Conservation (phyloP, 2,888 invertebrate genomes). For the Leptinotarsa rubiginosa region DNA sequence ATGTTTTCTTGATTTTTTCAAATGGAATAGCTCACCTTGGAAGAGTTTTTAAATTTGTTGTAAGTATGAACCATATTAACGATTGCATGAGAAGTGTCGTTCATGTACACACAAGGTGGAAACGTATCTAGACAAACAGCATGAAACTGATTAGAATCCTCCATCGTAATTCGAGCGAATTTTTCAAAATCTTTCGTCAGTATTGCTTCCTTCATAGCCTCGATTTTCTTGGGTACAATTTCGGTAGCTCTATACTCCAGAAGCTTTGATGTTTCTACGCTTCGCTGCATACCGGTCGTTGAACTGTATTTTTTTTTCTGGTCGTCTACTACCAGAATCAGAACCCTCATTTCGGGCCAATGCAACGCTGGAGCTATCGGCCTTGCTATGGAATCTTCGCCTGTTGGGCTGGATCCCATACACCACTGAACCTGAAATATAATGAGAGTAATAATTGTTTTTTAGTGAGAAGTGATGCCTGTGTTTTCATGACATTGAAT, state of each 20-base stretch:
- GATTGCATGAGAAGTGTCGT: constrained; percentile 85
- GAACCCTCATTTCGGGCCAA: constrained; percentile 91
- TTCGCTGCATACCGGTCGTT: constrained; percentile 88
- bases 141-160: constrained; percentile 97
- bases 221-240: constrained; percentile 79
- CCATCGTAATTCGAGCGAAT: constrained; percentile 96
- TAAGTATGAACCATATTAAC: constrained; percentile 84
- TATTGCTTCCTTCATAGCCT: constrained; percentile 73
- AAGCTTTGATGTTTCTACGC: constrained; percentile 84
- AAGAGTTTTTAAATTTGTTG: constrained; percentile 76
- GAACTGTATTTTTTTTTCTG: constrained; percentile 86
- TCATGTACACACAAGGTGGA: constrained; percentile 95
- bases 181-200: constrained; percentile 77
- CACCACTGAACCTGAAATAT: constrained; percentile 82
- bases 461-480: no score
- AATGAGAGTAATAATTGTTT: no score
- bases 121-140: constrained; percentile 92
- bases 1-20: no score
- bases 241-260: constrained; percentile 79
- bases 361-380: constrained; percentile 79
- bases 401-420: constrained; percentile 73
- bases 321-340: constrained; percentile 91
- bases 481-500: no score
- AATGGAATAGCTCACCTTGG: constrained; percentile 68
- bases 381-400: constrained; percentile 81